These are phyloP conservation scores for Nautilus pompilius DNA, from an alignment of 1,140 invertebrate species.

Conservation along the genomic window DNA sequence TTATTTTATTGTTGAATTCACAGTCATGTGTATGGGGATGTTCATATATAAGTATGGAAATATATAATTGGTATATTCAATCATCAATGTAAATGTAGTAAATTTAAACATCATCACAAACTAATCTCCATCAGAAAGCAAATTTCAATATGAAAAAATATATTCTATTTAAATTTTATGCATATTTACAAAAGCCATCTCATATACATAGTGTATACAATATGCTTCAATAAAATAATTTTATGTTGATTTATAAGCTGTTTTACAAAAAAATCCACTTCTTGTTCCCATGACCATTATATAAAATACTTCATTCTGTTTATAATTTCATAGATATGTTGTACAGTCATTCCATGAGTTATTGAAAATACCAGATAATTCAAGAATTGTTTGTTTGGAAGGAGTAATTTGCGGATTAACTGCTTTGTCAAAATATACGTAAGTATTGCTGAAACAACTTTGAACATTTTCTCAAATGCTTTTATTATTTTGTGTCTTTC, in stretches of 20 bases:
- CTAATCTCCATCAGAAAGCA: no score
- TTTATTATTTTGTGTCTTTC: background rate
- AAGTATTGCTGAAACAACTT: constrained; percentile 8
- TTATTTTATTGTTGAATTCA: no score
- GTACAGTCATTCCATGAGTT: background rate
- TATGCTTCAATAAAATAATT: no score
- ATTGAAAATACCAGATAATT: constrained; percentile 8
- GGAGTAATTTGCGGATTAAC: constrained; percentile 29
- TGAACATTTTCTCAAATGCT: background rate
- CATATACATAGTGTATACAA: no score
- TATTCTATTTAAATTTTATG: no score
- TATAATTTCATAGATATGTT: constrained; percentile 1
- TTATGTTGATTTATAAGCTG: background rate
- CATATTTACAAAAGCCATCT: no score
- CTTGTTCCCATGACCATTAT: constrained; percentile 9
- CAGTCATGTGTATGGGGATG: no score
- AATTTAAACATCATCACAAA: no score
- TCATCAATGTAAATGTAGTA: no score
- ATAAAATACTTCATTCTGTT: constrained; percentile 6
- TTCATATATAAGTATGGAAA: no score
- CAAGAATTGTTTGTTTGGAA: constrained; percentile 10
- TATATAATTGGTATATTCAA: no score
- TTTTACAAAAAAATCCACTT: background rate
- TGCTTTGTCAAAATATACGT: constrained; percentile 30
- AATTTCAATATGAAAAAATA: no score